Evolutionary conservation across 2,888 invertebrate genomes (phyloP).

Genomic region (Timema cristinae): DNA sequence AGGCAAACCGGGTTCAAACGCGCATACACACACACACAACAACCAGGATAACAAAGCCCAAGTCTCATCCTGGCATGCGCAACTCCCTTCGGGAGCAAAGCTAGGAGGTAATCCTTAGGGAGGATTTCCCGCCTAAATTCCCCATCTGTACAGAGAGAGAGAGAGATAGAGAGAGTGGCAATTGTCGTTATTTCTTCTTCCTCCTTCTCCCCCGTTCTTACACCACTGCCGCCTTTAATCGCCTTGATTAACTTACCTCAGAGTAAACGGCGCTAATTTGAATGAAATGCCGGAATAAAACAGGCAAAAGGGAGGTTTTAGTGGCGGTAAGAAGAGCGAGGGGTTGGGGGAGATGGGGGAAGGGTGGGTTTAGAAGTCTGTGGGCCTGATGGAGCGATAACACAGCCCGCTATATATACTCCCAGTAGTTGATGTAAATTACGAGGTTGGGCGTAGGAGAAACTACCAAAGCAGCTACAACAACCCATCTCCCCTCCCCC

Average conservation of each 20-base stretch:
- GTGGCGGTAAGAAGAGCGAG: no score
- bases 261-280: constrained; percentile 28
- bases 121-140: no score
- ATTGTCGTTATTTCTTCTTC: constrained; percentile 22
- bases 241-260: constrained; percentile 29
- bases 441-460: constrained; percentile 1
- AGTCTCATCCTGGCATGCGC: no score
- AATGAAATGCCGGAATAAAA: constrained; percentile 28
- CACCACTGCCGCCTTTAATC: constrained; percentile 19
- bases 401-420: background rate
- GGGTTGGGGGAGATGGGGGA: background rate
- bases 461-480: background rate
- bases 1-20: no score
- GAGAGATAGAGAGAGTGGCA: background rate
- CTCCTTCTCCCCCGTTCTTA: background rate
- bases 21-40: no score
- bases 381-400: constrained; percentile 17
- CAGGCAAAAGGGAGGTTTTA: background rate
- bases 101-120: no score
- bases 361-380: background rate
- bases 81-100: no score
- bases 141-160: no score
- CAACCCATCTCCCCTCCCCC: background rate
- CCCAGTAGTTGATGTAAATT: constrained; percentile 17
- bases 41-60: no score